Conservation (phyloP, 2,797 vertebrate species). For the Toxotes lorentzi region DNA sequence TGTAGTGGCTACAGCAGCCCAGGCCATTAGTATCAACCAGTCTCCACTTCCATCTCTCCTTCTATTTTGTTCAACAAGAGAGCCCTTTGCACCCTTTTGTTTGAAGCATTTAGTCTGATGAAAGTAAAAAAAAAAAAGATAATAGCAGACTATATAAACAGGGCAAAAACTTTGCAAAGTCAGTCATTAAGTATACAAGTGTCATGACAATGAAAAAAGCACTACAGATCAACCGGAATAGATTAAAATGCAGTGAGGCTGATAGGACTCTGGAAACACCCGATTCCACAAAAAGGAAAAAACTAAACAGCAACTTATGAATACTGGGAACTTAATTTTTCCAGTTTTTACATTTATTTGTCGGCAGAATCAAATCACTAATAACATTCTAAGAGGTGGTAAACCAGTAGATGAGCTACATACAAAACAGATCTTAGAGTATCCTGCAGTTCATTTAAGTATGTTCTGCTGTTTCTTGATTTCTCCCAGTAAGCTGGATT, state of each 20-base stretch:
- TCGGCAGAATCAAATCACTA: slow-evolving; percentile 3
- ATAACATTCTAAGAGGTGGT: background rate
- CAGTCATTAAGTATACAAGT: slow-evolving; percentile 3
- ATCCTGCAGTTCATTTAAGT: background rate
- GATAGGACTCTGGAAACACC: slow-evolving; percentile 1
- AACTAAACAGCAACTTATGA: background rate
- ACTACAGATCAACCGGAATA: background rate
- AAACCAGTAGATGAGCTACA: background rate
- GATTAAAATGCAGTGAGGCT: background rate
- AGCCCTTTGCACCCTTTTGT: background rate
- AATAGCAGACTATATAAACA: background rate
- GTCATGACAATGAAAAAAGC: background rate
- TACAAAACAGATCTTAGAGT: background rate
- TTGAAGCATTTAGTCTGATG: slow-evolving; percentile 12
- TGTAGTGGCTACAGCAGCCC: slow-evolving; percentile 27
- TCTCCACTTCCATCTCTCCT: slow-evolving; percentile 24
- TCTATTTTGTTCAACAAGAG: slow-evolving; percentile 15
- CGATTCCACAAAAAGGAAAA: background rate
- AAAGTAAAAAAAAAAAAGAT: slow-evolving; percentile 5
- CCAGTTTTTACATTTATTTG: background rate
- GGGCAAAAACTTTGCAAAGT: background rate
- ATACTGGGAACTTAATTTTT: background rate
- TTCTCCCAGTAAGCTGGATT: background rate
- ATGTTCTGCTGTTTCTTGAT: background rate
- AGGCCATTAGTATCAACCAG: slow-evolving; percentile 55